These are phyloP conservation scores for Catalaphyllia jardinei DNA, from an alignment of 64 coral and sea anemone species.

Conservation along the genomic window DNA sequence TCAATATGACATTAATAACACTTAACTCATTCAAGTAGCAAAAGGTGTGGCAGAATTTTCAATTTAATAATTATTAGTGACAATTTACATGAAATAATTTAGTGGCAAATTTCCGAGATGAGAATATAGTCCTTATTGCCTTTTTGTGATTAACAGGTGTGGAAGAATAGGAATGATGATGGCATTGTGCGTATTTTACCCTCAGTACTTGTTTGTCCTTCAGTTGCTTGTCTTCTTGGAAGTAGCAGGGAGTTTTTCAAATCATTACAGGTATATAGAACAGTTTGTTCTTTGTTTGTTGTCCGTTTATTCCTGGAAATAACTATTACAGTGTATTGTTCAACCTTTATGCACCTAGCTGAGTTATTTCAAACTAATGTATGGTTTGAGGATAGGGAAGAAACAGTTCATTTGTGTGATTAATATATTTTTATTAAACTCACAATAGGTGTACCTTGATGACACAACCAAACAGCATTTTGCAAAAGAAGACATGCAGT, in stretches of 20 bases:
- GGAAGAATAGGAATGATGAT: slow-evolving; percentile 16
- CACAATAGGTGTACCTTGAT: neutral
- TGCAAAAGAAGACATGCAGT: neutral
- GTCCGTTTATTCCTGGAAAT: neutral
- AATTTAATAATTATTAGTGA: too few species aligned
- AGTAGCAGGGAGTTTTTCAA: slow-evolving; percentile 12
- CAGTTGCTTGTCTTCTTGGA: slow-evolving; percentile 32
- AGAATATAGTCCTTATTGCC: neutral
- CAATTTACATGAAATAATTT: too few species aligned
- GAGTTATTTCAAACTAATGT: neutral
- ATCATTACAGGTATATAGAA: slow-evolving; percentile 18
- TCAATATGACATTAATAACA: too few species aligned
- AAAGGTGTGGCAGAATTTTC: too few species aligned
- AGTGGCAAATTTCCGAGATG: neutral
- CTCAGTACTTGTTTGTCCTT: slow-evolving; percentile 25
- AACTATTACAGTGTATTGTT: neutral
- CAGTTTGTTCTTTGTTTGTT: neutral
- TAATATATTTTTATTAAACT: neutral
- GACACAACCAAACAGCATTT: neutral
- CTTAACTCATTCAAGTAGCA: too few species aligned
- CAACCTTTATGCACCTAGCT: too few species aligned
- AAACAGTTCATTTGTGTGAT: neutral
- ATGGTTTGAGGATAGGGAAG: too few species aligned
- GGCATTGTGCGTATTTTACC: slow-evolving; percentile 15
- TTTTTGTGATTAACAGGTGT: neutral